phyloP scores from a whole-genome alignment of 1,140 invertebrate genomes.

The Lineus longissimus region DNA sequence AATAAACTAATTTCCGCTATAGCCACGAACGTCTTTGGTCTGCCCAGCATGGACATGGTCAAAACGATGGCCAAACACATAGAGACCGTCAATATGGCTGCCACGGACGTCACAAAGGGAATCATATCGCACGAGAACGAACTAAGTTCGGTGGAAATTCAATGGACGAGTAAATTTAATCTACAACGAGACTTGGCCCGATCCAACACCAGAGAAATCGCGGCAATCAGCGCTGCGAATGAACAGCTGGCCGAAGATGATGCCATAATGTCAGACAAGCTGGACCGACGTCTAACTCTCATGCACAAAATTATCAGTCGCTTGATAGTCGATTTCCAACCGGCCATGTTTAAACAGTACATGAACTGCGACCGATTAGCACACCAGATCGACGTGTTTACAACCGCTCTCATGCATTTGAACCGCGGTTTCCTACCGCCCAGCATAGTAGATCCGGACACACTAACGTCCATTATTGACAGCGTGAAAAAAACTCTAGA shows the following conservation, averaged over 20 bases:
- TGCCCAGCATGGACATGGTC: constrained; percentile 5
- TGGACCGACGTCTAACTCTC: too few relatives aligned
- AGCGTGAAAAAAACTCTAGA: neutral
- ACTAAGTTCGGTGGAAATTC: neutral
- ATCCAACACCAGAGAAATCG: neutral
- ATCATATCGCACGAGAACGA: neutral
- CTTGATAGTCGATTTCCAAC: too few relatives aligned
- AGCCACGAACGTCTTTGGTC: neutral
- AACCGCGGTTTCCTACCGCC: too few relatives aligned
- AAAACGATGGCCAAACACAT: constrained; percentile 4
- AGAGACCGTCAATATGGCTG: neutral
- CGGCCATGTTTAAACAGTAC: too few relatives aligned
- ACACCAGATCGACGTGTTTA: too few relatives aligned
- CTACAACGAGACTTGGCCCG: neutral
- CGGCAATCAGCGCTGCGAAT: neutral
- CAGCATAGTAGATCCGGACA: neutral
- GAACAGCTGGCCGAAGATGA: neutral
- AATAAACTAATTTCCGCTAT: neutral
- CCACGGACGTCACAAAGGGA: neutral
- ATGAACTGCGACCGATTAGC: too few relatives aligned
- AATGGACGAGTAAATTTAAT: constrained; percentile 1
- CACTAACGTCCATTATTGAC: neutral
- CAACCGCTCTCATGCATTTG: too few relatives aligned
- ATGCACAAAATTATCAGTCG: too few relatives aligned
- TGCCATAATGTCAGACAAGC: too few relatives aligned